Evolutionary conservation across 2,797 vertebrate species (phyloP), one percentile per base, ranked within the genome.

Genomic region (Tenualosa ilisha): DNA sequence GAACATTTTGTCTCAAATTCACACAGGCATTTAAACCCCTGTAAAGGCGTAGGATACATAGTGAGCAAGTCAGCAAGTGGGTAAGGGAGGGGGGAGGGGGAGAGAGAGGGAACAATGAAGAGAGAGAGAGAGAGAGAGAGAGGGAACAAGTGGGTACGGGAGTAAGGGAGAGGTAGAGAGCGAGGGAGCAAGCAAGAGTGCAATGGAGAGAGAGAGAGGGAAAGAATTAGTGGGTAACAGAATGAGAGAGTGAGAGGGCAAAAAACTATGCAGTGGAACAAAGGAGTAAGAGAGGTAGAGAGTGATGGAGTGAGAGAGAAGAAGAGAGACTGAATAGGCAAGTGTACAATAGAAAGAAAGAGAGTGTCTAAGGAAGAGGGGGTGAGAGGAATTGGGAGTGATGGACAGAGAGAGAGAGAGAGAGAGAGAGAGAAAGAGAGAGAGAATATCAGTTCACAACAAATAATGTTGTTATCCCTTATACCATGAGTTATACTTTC

Each of bases 1-100:
- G 61, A 54, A 82, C 54, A 86, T 59, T 82, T 79, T 79, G 72
- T 46, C 72, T 79, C 37, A 79, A 79, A 79, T 22, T 79, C 72
- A 46, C 72, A 79, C 17, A 17, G 81, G 84, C 84, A 50, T 72
- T 61, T 6, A 51, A 13, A 13, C 11, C 6, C 37, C 4, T 61
- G 26, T 24, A 82, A 15, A 37, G 65, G 65, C 63, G 31, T 68
- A 68, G 31, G 65, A 72, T 68, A 26, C 63, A 68, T 26, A 68
- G 11, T 5, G 11, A 68, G 63, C 6, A 17, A 59, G 22, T 63
- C 7, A 63, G 59, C 20, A n/a, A 63, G 61, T 65, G 61, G 26
- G 61, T 26, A 24, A 2, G 61, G 1, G 61, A 26, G 61, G 24
- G 2, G 7, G 6, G 1, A 61, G 22, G 22, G 59, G 6, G 53